Conservation (phyloP, 2,888 invertebrate genomes). For the Brachyptera risi region DNA sequence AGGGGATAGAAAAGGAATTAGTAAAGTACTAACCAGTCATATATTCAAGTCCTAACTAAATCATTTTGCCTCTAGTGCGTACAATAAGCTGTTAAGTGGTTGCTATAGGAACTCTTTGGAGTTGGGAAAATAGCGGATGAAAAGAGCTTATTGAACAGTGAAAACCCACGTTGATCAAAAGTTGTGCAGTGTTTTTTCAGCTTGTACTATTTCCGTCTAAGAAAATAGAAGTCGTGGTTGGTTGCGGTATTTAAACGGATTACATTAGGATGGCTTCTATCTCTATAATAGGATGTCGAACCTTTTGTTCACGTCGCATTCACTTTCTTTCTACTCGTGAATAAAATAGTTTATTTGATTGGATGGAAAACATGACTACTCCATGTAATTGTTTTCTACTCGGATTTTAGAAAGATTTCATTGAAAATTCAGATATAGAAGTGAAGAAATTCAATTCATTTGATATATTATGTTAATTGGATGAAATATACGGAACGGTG, state of each 20-base stretch:
- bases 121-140: neutral
- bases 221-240: neutral
- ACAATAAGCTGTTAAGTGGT: conserved; percentile 9
- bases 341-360: too few species aligned
- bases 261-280: neutral
- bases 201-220: neutral
- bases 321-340: too few species aligned
- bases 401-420: too few species aligned
- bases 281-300: too few species aligned
- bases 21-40: conserved; percentile 1
- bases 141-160: too few species aligned
- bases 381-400: too few species aligned
- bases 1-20: conserved; percentile 4
- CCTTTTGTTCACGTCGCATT: too few species aligned
- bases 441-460: too few species aligned
- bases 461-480: too few species aligned
- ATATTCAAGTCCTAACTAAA: conserved; percentile 4
- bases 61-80: neutral
- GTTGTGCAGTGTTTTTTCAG: neutral
- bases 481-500: too few species aligned
- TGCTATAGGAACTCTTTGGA: neutral
- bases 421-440: too few species aligned
- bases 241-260: neutral
- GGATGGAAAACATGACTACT: too few species aligned
- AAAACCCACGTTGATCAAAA: neutral